Base-by-base conservation (phyloP, 2,797 vertebrate genomes). In the Mastacembelus armatus region DNA sequence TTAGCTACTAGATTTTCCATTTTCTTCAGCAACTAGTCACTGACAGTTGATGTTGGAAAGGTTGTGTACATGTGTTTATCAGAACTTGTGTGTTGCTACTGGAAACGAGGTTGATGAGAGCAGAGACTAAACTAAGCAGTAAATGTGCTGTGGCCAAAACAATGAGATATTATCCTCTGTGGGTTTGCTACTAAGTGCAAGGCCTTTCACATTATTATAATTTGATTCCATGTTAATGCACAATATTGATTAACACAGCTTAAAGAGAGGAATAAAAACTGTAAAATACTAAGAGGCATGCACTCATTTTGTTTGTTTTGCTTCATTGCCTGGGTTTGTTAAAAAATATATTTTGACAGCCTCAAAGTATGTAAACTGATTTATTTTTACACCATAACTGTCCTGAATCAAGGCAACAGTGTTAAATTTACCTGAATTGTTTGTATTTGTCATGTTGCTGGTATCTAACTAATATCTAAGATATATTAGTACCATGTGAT, bases 401-500 rank as follows among this genome's bases (percentile, higher is more conserved):
- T 68, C 14, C 7, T 4, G 16, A 58, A 63, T 54, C 15, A 40
- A 57, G 55, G 50, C 39, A 33, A 63, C n/a, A n/a, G n/a, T n/a
- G n/a, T n/a, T n/a, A 39, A 27, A 42, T 48, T 18, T 33, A 51
- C 56, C 38, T 16, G 7, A 39, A 36, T 39, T 45, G 24, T 50
- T 69, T 71, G 39, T 70, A 68, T 68, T 60, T n/a, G n/a, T 51
- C 22, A 29, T 44, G n/a, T 55, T n/a, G 36, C 27, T 33, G 5
- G 26, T 64, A 50, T 70, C 39, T 43, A 62, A 50, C 39, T 61
- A 54, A 74, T 36, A 71, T 82, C 64, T 75, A 65, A 64, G 65
- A 62, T 84, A 51, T 42, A 74, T 72, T 49, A 39, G 42, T 57
- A 60, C 52, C 67, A 80, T 77, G 62, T 81, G 55, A 70, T 88